These are phyloP conservation scores for Gallinago stenura DNA, from an alignment of 2,797 vertebrate species.

Conservation along the genomic window DNA sequence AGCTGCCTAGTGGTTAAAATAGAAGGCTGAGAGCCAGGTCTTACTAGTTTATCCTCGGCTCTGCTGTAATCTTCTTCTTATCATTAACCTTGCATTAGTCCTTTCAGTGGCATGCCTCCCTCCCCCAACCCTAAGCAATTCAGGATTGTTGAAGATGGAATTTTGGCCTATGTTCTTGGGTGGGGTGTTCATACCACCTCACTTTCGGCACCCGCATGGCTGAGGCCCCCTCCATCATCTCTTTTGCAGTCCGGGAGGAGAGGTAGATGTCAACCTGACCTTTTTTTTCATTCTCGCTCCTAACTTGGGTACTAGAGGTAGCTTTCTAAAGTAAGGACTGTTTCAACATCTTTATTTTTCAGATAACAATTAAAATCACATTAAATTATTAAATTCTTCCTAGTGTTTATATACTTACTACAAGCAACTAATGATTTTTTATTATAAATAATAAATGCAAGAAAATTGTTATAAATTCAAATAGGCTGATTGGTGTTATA, in stretches of 20 bases:
- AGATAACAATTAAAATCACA: neutral
- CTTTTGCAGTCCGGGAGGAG: neutral
- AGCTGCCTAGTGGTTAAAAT: constrained; percentile 44
- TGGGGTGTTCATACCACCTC: neutral
- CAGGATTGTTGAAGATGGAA: constrained; percentile 26
- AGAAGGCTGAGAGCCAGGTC: constrained; percentile 24
- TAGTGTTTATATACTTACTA: neutral
- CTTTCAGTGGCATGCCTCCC: constrained; percentile 13
- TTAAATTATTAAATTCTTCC: neutral
- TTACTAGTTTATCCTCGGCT: constrained; percentile 43
- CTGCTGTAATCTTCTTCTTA: constrained; percentile 48
- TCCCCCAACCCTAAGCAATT: neutral
- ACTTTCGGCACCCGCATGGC: neutral
- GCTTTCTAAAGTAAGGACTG: neutral
- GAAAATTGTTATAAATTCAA: neutral
- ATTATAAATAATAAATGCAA: neutral
- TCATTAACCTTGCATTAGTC: constrained; percentile 50
- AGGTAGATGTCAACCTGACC: neutral
- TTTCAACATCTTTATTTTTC: neutral
- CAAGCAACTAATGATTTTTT: neutral
- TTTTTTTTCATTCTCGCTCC: neutral
- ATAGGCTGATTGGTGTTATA: neutral
- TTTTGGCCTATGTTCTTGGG: constrained; percentile 31
- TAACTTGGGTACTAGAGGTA: neutral
- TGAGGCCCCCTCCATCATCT: neutral